Conservation (phyloP, 1,140 invertebrate genomes). For the Ips nitidus region DNA sequence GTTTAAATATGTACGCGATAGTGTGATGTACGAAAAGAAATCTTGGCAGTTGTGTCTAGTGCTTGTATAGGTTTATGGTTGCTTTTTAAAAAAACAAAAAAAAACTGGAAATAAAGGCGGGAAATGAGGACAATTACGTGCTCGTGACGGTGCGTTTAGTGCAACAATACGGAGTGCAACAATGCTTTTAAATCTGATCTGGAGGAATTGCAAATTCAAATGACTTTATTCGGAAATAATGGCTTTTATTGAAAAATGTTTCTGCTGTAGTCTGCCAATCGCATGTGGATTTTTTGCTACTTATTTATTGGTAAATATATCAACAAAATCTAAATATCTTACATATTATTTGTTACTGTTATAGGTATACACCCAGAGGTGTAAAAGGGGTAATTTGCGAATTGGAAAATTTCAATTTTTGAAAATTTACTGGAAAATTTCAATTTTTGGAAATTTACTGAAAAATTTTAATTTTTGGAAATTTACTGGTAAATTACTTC, state of each 20-base stretch:
- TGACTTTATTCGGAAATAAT: slow-evolving; percentile 34
- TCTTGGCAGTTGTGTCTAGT: background rate
- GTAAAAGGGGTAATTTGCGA: too few relatives aligned
- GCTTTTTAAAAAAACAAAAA: too few relatives aligned
- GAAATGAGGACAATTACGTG: background rate
- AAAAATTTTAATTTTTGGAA: too few relatives aligned
- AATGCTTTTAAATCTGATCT: slow-evolving; percentile 32
- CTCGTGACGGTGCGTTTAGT: background rate
- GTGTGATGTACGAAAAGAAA: background rate
- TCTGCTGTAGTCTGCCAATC: slow-evolving; percentile 49
- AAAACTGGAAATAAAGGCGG: background rate
- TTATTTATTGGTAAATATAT: slow-evolving; percentile 45
- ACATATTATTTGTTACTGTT: too few relatives aligned
- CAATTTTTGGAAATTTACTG: too few relatives aligned
- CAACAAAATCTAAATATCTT: too few relatives aligned
- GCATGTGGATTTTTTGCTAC: slow-evolving; percentile 48
- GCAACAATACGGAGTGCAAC: slow-evolving; percentile 12
- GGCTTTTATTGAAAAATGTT: slow-evolving; percentile 46
- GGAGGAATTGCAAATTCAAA: slow-evolving; percentile 31
- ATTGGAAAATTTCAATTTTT: too few relatives aligned
- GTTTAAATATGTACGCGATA: slow-evolving; percentile 3
- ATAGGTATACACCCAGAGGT: too few relatives aligned
- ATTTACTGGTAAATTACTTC: too few relatives aligned
- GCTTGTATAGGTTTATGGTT: background rate
- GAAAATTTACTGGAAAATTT: too few relatives aligned